A percentile compares a stretch with the other conserved stretches of the same genome.
Evolutionary conservation across 2,888 invertebrate genomes (phyloP).

Genomic region (Callosobruchus maculatus): DNA sequence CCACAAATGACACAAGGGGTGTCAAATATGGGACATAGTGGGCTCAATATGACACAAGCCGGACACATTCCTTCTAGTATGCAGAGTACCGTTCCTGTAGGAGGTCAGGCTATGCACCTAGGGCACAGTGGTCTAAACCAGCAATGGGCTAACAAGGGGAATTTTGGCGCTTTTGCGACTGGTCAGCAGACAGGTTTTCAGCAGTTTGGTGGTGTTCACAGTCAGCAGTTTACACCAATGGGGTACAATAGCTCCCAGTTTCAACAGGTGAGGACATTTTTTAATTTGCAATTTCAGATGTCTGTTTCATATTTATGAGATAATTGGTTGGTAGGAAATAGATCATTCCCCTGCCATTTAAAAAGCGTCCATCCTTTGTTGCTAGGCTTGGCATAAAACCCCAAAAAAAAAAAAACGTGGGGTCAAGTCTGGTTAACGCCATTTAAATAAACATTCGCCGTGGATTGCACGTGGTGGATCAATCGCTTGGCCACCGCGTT

Average conservation of each 20-base stretch:
- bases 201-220: neutral
- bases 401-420: too few relatives aligned
- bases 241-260: neutral
- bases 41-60: neutral
- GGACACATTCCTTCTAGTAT: neutral
- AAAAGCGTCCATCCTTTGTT: too few relatives aligned
- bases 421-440: too few relatives aligned
- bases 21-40: slow-evolving; percentile 19
- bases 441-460: too few relatives aligned
- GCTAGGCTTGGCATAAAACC: too few relatives aligned
- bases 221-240: neutral
- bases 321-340: too few relatives aligned
- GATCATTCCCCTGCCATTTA: too few relatives aligned
- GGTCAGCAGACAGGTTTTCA: neutral
- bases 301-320: too few relatives aligned
- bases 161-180: neutral
- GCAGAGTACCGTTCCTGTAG: slow-evolving; percentile 4
- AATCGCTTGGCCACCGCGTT: too few relatives aligned
- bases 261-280: neutral
- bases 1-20: neutral
- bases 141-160: neutral
- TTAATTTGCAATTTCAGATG: too few relatives aligned
- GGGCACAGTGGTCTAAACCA: slow-evolving; percentile 6
- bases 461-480: too few relatives aligned
- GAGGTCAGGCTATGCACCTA: slow-evolving; percentile 7